These are phyloP conservation scores for Lithophane semibrunnea DNA, from an alignment of 2,888 invertebrate species.

Conservation along the genomic window DNA sequence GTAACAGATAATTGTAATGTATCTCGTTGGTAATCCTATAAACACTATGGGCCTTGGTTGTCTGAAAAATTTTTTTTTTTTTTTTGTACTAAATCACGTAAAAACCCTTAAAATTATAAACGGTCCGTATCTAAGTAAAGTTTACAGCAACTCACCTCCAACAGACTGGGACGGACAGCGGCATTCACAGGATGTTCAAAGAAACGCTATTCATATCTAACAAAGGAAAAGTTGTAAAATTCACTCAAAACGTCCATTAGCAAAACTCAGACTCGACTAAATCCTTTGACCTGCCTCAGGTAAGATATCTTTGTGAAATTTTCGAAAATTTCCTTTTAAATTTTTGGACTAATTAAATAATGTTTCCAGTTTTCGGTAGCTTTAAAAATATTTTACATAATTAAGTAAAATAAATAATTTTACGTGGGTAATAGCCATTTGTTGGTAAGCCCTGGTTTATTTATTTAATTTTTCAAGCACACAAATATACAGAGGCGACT, in stretches of 20 bases:
- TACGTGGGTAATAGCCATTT: neutral
- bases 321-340: conserved; percentile 8
- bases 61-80: neutral
- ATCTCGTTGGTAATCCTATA: too few relatives aligned
- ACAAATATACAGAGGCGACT: too few relatives aligned
- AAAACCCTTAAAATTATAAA: neutral
- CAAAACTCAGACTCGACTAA: conserved; percentile 15
- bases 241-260: conserved; percentile 25
- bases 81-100: too few relatives aligned
- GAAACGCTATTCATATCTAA: conserved; percentile 36
- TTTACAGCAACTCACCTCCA: neutral
- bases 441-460: too few relatives aligned
- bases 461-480: too few relatives aligned
- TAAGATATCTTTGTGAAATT: conserved; percentile 30
- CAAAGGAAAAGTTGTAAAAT: conserved; percentile 53
- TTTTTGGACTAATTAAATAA: conserved; percentile 33
- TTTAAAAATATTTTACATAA: neutral
- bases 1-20: too few relatives aligned
- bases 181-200: conserved; percentile 29
- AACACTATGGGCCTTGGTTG: neutral
- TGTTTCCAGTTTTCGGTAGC: conserved; percentile 25
- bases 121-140: neutral
- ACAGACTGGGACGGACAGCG: neutral
- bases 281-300: conserved; percentile 46
- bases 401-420: neutral